Evolutionary conservation across 2,888 invertebrate species (phyloP), one percentile per base, ranked within the genome.

Genomic region (Oasisia sp.): DNA sequence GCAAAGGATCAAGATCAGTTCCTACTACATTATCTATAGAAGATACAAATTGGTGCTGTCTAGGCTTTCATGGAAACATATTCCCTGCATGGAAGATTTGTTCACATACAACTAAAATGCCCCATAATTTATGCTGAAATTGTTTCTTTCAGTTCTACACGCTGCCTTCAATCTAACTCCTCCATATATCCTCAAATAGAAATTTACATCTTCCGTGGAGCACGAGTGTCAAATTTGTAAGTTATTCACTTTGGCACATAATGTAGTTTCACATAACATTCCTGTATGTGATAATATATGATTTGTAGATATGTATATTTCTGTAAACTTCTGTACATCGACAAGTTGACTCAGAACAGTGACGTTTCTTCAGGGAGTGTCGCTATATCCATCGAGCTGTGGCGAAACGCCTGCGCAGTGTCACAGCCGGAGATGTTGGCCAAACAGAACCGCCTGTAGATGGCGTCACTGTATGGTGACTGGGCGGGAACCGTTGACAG

Each of bases 331-430:
- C 27, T 74, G 74, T 74, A 74, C n/a, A 74, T 19, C 0, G 74
- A 50, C 50, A 0, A n/a, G 74, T 19, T 27, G 7, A 74, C 7
- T 27, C 27, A 74, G 74, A 74, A 74, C 4, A 74, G 74, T 7
- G n/a, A 74, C 0, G 74, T 74, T 19, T 74, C 74, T 27, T 74
- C 74, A 19, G 14, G 27, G 27, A 74, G 27, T 74, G 74, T 74
- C 74, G 74, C 27, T 74, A 74, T 74, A 74, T 74, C 74, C 74
- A 74, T 74, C 27, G 74, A 74, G 74, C 74, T 74, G 74, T 74
- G 74, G 0, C 74, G 74, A 27, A 74, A 74, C n/a, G 74, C 19
- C 74, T 27, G 74, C 19, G 74, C 74, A 19, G 74, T 19, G 74
- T 74, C 74, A 74, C n/a, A 19, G 74, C 74, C 27, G 74, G 27